phyloP scores from a whole-genome alignment of 2,888 invertebrate species.

The Napeogenes inachia region DNA sequence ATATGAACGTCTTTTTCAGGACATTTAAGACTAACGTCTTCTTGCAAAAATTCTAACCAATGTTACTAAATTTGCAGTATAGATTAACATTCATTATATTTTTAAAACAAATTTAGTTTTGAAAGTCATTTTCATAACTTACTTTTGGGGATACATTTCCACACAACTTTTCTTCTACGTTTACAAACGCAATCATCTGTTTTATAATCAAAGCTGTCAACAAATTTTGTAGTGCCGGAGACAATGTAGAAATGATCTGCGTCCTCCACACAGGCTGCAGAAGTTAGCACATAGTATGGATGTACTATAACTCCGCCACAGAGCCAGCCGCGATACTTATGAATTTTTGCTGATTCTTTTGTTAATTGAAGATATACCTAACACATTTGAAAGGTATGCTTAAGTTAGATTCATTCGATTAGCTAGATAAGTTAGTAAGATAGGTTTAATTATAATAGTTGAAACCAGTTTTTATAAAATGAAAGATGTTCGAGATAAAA shows the following conservation, averaged over 20 bases:
- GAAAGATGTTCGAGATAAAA: too few relatives aligned
- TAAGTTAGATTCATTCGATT: too few relatives aligned
- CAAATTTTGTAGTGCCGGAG: constrained; percentile 61
- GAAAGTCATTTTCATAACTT: constrained; percentile 35
- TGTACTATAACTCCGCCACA: constrained; percentile 69
- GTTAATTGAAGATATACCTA: constrained; percentile 69
- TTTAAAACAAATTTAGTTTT: too few relatives aligned
- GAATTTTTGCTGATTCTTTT: constrained; percentile 66
- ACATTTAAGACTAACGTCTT: neutral
- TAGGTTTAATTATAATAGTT: too few relatives aligned
- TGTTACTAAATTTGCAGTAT: too few relatives aligned
- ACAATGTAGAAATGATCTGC: constrained; percentile 69
- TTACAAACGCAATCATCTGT: constrained; percentile 60
- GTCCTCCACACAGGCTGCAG: constrained; percentile 70
- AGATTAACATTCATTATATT: too few relatives aligned
- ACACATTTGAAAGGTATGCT: neutral
- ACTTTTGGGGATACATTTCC: constrained; percentile 73
- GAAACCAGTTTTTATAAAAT: too few relatives aligned
- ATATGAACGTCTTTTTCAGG: too few relatives aligned
- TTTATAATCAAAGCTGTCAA: constrained; percentile 66
- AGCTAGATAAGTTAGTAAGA: too few relatives aligned
- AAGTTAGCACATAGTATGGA: constrained; percentile 59
- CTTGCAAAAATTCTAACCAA: too few relatives aligned
- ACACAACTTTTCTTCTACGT: constrained; percentile 61
- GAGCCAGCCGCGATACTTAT: constrained; percentile 68